phyloP scores from a whole-genome alignment of 1,140 invertebrate genomes.

The Caenorhabditis tropicalis region DNA sequence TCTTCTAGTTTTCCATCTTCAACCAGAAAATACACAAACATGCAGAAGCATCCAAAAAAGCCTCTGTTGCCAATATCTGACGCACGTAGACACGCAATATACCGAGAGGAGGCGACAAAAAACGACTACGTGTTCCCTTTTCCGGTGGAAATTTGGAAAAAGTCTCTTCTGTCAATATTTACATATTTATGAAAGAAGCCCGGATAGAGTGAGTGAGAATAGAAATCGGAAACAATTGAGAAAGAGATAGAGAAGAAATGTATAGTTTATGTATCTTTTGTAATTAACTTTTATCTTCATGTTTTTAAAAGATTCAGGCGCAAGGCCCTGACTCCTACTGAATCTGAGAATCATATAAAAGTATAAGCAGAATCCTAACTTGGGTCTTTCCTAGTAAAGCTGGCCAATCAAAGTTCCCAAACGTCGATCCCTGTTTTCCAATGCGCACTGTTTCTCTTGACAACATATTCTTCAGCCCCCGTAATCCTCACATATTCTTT shows the following conservation, averaged over 20 bases:
- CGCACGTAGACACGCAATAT: background rate
- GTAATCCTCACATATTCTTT: background rate
- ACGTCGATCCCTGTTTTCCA: no score
- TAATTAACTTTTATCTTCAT: background rate
- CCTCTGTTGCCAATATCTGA: conserved; percentile 26
- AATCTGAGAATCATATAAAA: no score
- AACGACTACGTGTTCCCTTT: conserved; percentile 9
- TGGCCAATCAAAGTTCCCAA: no score
- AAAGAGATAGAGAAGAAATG: background rate
- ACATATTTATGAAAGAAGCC: background rate
- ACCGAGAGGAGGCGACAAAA: background rate
- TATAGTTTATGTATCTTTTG: background rate
- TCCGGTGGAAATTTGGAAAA: conserved; percentile 2
- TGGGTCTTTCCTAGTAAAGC: no score
- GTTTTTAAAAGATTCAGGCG: no score
- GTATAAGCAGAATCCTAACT: no score
- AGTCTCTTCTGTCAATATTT: conserved; percentile 20
- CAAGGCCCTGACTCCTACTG: no score
- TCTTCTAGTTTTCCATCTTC: background rate
- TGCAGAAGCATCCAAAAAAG: background rate
- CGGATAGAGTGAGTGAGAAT: background rate
- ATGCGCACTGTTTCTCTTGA: no score
- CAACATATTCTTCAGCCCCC: no score
- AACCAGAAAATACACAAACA: background rate
- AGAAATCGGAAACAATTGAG: no score